Evolutionary conservation across 2,113 vertebrate species (phyloP).

Genomic region (Antechinus flavipes): DNA sequence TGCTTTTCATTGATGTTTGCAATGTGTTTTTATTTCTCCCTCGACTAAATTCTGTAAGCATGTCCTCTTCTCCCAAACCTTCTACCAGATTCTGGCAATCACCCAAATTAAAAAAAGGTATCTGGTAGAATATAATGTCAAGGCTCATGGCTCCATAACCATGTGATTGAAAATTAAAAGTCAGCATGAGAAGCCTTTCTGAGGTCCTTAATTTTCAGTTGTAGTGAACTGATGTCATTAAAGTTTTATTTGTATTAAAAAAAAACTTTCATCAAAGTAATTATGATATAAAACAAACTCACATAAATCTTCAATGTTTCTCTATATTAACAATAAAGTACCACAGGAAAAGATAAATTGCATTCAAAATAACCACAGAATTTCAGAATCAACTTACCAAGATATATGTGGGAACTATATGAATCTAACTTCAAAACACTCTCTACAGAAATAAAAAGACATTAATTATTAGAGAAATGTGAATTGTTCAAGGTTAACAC

Average conservation of each 20-base stretch:
- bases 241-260: slow-evolving; percentile 78
- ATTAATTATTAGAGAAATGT: neutral
- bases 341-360: neutral
- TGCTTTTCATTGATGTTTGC: slow-evolving; percentile 77
- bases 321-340: neutral
- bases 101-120: slow-evolving; percentile 63
- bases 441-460: neutral
- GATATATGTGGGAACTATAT: neutral
- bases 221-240: slow-evolving; percentile 81
- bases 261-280: neutral
- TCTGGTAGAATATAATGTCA: slow-evolving; percentile 78
- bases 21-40: slow-evolving; percentile 69
- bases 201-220: slow-evolving; percentile 83
- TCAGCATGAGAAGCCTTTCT: slow-evolving; percentile 80
- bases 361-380: neutral
- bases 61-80: slow-evolving; percentile 65
- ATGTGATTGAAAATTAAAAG: slow-evolving; percentile 74
- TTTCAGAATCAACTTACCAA: neutral
- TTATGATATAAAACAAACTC: neutral
- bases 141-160: slow-evolving; percentile 79
- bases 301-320: neutral
- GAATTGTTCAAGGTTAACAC: neutral
- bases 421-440: neutral
- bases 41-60: slow-evolving; percentile 77
- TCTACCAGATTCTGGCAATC: slow-evolving; percentile 62